Conservation (phyloP, 2,113 vertebrate species). For the Centropus bengalensis region DNA sequence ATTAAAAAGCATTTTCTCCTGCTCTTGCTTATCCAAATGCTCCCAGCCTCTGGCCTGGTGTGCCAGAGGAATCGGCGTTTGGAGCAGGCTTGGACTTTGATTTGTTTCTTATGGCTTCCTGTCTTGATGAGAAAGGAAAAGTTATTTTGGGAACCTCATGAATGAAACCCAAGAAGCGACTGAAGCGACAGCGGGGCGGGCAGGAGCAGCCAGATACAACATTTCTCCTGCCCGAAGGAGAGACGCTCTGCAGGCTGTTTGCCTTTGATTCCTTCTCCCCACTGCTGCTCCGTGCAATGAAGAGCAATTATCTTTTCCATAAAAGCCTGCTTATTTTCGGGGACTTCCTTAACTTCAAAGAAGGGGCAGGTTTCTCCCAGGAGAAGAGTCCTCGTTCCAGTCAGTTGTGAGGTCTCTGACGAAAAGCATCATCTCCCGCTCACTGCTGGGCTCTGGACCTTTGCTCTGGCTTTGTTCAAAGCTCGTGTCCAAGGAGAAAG, state of each 20-base stretch:
- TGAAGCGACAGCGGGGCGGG: neutral
- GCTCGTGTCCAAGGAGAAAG: fast-evolving
- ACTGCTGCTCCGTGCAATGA: neutral
- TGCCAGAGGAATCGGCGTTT: neutral
- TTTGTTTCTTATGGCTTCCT: conserved; percentile 1
- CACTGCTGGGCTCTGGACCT: neutral
- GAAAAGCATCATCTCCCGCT: fast-evolving
- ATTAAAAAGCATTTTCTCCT: neutral
- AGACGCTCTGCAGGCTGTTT: neutral
- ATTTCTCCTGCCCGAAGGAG: neutral
- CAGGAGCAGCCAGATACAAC: neutral
- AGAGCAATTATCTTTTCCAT: neutral
- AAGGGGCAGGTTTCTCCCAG: neutral
- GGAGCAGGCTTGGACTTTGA: neutral
- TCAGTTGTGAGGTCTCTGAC: neutral
- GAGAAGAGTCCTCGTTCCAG: neutral
- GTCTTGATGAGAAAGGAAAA: neutral
- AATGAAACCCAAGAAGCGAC: neutral
- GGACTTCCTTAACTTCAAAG: neutral
- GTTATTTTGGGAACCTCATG: neutral
- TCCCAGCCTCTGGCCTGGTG: neutral
- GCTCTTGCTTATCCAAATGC: neutral
- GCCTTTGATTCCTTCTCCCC: conserved; percentile 13
- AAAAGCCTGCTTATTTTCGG: neutral
- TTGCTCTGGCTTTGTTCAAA: neutral